Percentiles rank a stretch among this genome's conserved stretches.
phyloP scores from a whole-genome alignment of 2,797 vertebrate genomes.

The Acestrorhynchus altus region DNA sequence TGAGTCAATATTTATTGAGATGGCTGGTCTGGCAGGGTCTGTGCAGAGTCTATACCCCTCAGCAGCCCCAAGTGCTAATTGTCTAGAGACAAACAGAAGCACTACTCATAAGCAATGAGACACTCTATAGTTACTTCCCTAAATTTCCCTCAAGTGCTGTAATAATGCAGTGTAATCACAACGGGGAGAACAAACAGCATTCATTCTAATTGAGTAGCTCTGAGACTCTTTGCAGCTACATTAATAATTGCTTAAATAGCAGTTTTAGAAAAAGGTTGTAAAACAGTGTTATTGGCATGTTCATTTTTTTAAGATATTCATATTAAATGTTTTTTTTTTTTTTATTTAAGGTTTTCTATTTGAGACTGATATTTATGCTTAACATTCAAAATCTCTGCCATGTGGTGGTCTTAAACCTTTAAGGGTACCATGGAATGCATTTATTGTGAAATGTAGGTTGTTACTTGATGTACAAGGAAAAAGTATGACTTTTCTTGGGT shows the following conservation, averaged over 20 bases:
- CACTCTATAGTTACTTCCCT: slow-evolving; percentile 57
- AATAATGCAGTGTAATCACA: slow-evolving; percentile 63
- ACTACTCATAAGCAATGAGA: slow-evolving; percentile 63
- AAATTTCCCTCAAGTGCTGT: slow-evolving; percentile 64
- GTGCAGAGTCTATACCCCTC: slow-evolving; percentile 48
- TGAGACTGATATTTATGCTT: too few relatives aligned
- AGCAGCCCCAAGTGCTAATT: slow-evolving; percentile 70
- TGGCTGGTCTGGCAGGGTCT: slow-evolving; percentile 62
- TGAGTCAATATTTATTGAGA: slow-evolving; percentile 77
- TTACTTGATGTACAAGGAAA: too few relatives aligned
- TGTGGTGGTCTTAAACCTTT: background rate
- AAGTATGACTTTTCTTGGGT: too few relatives aligned
- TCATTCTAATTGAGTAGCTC: slow-evolving; percentile 33
- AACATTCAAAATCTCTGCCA: background rate
- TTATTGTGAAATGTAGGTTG: too few relatives aligned
- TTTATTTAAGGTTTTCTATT: background rate
- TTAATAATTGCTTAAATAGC: slow-evolving; percentile 15
- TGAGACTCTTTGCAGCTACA: slow-evolving; percentile 26
- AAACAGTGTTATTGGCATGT: background rate
- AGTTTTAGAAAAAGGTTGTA: background rate
- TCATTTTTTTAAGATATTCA: background rate
- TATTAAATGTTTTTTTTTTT: too few relatives aligned
- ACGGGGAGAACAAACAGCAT: slow-evolving; percentile 52
- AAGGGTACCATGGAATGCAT: too few relatives aligned
- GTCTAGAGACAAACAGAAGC: slow-evolving; percentile 71